These are phyloP conservation scores for Amphiduros pacificus DNA, from an alignment of 2,888 invertebrate genomes.

Conservation along the genomic window DNA sequence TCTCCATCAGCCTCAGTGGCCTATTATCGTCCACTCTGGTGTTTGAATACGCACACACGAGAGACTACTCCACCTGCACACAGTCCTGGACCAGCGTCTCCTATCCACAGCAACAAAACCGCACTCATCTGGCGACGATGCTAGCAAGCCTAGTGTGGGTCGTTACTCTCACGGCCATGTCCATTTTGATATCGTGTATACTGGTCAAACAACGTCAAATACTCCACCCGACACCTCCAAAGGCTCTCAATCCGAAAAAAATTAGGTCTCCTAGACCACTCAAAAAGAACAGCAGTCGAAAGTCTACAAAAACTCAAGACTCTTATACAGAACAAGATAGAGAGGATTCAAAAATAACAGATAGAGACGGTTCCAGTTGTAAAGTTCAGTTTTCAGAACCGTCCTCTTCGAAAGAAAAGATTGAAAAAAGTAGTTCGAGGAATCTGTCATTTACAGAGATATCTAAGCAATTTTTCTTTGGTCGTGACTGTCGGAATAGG, in stretches of 20 bases:
- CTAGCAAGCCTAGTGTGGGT: neutral
- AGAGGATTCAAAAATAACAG: neutral
- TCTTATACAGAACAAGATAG: no score
- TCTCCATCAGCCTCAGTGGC: neutral
- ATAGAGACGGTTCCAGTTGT: neutral
- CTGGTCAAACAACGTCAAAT: neutral
- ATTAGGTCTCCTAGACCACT: neutral
- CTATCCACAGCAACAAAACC: no score
- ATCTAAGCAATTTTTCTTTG: conserved; percentile 5
- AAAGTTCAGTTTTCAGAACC: neutral
- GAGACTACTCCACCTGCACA: conserved; percentile 10
- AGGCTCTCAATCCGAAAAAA: neutral
- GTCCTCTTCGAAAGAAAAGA: neutral
- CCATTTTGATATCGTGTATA: neutral
- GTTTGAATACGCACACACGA: conserved; percentile 11
- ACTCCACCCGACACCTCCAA: neutral
- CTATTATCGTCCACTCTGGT: conserved; percentile 3
- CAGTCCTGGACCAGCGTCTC: neutral
- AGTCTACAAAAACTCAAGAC: no score
- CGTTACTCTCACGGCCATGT: neutral
- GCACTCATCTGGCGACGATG: neutral
- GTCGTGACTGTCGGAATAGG: neutral
- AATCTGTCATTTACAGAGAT: neutral
- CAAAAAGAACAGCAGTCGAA: neutral
- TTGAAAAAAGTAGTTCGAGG: no score